Percentiles rank a stretch among this genome's conserved stretches.
Conservation (phyloP, 2,113 vertebrate genomes). For the Desmodus rotundus region DNA sequence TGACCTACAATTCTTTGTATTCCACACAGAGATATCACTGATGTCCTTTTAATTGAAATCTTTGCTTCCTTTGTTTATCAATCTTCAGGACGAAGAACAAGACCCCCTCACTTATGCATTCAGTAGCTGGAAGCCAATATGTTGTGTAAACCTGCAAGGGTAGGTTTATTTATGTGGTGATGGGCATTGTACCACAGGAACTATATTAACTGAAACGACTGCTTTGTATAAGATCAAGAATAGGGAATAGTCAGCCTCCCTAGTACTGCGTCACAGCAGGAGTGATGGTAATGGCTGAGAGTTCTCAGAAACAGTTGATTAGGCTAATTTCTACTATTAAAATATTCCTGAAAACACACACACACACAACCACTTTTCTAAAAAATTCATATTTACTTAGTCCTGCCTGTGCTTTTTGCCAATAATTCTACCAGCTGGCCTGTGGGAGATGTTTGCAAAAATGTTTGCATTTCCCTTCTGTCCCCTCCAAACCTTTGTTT, state of each 20-base stretch:
- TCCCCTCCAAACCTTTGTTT: constrained; percentile 64
- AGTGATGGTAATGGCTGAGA: background rate
- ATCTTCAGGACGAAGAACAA: background rate
- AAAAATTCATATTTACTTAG: constrained; percentile 16
- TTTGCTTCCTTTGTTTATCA: background rate
- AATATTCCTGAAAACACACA: background rate
- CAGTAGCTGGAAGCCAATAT: background rate
- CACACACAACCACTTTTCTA: background rate
- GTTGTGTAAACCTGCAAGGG: background rate
- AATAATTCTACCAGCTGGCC: constrained; percentile 50
- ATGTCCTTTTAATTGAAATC: background rate
- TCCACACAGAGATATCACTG: background rate
- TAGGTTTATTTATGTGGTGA: background rate
- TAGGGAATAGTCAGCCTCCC: background rate
- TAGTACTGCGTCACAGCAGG: background rate
- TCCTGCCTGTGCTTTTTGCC: background rate
- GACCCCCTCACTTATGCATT: background rate
- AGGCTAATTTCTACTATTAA: background rate
- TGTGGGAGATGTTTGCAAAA: constrained; percentile 55
- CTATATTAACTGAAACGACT: background rate
- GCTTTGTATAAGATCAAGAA: background rate
- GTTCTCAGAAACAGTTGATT: background rate
- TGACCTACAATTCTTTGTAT: background rate
- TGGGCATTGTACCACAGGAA: background rate
- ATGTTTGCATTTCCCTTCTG: constrained; percentile 53